Evolutionary conservation across 2,113 vertebrate species (phyloP).

Genomic region (Tychaedon coryphoeus): DNA sequence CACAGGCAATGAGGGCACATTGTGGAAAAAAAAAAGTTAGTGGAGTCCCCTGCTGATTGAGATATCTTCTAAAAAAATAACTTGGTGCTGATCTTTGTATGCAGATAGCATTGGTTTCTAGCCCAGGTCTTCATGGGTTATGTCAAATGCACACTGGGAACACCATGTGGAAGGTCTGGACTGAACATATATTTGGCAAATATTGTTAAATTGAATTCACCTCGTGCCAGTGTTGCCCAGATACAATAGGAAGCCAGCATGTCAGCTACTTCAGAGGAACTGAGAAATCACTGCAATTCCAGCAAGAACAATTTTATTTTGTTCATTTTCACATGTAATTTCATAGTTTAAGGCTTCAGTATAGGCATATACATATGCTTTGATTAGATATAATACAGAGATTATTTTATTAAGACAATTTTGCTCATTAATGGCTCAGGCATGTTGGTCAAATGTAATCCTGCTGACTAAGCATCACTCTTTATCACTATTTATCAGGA

Average conservation of each 20-base stretch:
- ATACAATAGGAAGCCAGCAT: constrained; percentile 63
- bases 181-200: constrained; percentile 81
- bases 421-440: background rate
- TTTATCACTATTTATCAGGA: background rate
- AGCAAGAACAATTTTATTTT: background rate
- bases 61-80: constrained; percentile 81
- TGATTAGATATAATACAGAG: background rate
- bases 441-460: background rate
- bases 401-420: background rate
- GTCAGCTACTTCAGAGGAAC: background rate
- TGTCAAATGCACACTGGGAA: constrained; percentile 76
- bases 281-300: background rate
- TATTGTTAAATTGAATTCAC: constrained; percentile 48
- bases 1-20: constrained; percentile 66
- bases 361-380: background rate
- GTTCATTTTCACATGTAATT: background rate
- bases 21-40: constrained; percentile 50
- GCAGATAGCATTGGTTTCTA: constrained; percentile 39
- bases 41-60: constrained; percentile 87
- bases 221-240: constrained; percentile 81
- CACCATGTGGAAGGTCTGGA: constrained; percentile 73
- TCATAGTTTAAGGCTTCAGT: background rate
- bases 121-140: constrained; percentile 69
- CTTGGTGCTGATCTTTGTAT: constrained; percentile 57
- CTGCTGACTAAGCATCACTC: background rate